Evolutionary conservation across 23 tunicate genomes (phyloP), one percentile per base, ranked within the genome.

Genomic region (Styela plicata): DNA sequence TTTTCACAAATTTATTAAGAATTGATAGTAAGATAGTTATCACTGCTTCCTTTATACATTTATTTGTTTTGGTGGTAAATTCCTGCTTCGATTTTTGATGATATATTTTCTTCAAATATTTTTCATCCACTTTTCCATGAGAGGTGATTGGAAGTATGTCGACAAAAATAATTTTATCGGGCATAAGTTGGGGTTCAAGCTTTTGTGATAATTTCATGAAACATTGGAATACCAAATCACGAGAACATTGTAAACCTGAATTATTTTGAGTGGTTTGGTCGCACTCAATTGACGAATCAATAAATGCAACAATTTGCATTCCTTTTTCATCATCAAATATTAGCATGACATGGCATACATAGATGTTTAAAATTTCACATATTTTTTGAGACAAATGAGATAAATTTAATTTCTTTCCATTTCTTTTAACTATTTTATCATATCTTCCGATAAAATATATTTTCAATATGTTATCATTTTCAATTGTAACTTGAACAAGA

Each of bases 71-170:
- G 79, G 25, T 23, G 27, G 33, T 24, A 1, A 36, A 0, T 78
- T 73, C 17, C 3, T 21, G 5, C 26, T 28, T 27, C 3, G 5
- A 21, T 35, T 29, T 36, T n/a, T 36, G 17, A 44, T 18, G 2
- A 21, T 73, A 30, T 37, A 83, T 31, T 2, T 28, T 26, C 26
- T 33, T 30, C 36, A 89, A 36, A 3, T 52, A 64, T 3, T 33
- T 74, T 73, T 80, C 88, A 80, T 87, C 82, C 5, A 91, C 86
- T 83, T 91, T 91, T 18, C 91, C 97, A 87, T 91, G 97, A 1
- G 31, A 35, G 10, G 88, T 91, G 24, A 91, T 62, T 24, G 97
- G 97, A 26, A 91, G 17, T 21, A 66, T 36, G 27, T 75, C 73
- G 28, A 91, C 33, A 33, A 69, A 34, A 24, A 91, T 28, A 63